Evolutionary conservation across 2,797 vertebrate species (phyloP).

Genomic region (Chlorospingus flavigularis): DNA sequence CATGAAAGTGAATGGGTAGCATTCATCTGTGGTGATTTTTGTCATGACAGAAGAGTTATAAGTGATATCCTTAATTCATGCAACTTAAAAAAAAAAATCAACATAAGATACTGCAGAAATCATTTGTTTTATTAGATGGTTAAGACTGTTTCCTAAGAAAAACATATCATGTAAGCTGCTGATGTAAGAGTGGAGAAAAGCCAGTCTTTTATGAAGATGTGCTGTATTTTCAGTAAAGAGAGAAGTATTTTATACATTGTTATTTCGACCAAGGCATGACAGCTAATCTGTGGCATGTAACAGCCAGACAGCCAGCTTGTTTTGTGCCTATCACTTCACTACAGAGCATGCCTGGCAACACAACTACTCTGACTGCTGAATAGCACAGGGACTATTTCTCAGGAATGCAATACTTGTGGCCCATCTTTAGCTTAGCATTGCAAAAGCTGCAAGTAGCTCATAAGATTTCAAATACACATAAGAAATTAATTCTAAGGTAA

Average conservation of each 20-base stretch:
- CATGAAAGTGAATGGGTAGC: not conserved
- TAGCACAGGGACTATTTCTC: not conserved
- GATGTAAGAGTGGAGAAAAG: not conserved
- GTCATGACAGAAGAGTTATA: not conserved
- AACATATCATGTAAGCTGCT: not conserved
- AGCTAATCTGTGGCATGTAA: conserved; percentile 55
- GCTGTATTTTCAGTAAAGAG: not conserved
- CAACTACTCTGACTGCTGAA: not conserved
- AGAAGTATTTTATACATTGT: not conserved
- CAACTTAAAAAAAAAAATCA: not conserved
- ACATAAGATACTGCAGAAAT: not conserved
- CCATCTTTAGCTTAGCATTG: not conserved
- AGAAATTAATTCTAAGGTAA: not conserved
- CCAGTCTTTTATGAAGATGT: not conserved
- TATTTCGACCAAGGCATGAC: not conserved
- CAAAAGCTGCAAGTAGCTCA: not conserved
- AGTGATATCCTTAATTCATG: not conserved
- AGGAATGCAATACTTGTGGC: not conserved
- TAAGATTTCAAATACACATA: not conserved
- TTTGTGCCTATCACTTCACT: conserved; percentile 44
- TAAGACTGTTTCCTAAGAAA: not conserved
- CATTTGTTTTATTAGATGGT: not conserved
- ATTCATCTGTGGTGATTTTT: not conserved
- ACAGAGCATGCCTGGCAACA: conserved; percentile 17
- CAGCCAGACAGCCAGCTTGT: conserved; percentile 44